Percentiles rank a stretch among this genome's conserved stretches.
Conservation (phyloP, 2,888 invertebrate species). For the Sarcophaga subvicina region DNA sequence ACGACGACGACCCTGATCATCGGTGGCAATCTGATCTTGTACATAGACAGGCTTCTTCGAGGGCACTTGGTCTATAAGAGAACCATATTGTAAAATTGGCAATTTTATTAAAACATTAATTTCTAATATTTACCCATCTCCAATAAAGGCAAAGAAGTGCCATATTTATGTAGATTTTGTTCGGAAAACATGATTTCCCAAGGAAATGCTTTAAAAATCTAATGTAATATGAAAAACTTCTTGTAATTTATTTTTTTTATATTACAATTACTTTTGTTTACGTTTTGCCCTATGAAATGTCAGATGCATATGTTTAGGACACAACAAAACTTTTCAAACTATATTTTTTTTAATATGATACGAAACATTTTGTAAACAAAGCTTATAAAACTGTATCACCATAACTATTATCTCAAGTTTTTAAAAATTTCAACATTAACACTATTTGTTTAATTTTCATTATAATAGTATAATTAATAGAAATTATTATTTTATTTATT, state of each 20-base stretch:
- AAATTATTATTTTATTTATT: too few relatives aligned
- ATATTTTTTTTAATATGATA: too few relatives aligned
- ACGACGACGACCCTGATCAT: constrained; percentile 92
- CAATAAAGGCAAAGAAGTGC: constrained; percentile 90
- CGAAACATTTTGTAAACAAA: too few relatives aligned
- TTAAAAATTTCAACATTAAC: too few relatives aligned
- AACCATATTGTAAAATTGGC: too few relatives aligned
- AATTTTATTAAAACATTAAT: neutral
- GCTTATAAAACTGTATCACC: too few relatives aligned
- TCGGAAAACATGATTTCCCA: constrained; percentile 82
- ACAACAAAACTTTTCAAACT: too few relatives aligned
- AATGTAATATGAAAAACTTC: neutral
- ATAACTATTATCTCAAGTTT: too few relatives aligned
- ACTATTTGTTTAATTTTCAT: too few relatives aligned
- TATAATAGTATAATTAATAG: too few relatives aligned
- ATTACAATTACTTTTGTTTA: constrained; percentile 18
- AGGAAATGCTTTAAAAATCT: neutral
- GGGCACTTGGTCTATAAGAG: constrained; percentile 86
- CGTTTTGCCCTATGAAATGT: neutral
- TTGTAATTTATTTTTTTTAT: too few relatives aligned
- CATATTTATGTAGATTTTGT: constrained; percentile 87
- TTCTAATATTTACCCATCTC: constrained; percentile 87
- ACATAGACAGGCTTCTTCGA: constrained; percentile 90
- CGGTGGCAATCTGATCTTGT: constrained; percentile 94
- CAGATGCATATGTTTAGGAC: too few relatives aligned